These are phyloP conservation scores for Drosophila asahinai DNA, from an alignment of 1,140 invertebrate species.

Conservation along the genomic window DNA sequence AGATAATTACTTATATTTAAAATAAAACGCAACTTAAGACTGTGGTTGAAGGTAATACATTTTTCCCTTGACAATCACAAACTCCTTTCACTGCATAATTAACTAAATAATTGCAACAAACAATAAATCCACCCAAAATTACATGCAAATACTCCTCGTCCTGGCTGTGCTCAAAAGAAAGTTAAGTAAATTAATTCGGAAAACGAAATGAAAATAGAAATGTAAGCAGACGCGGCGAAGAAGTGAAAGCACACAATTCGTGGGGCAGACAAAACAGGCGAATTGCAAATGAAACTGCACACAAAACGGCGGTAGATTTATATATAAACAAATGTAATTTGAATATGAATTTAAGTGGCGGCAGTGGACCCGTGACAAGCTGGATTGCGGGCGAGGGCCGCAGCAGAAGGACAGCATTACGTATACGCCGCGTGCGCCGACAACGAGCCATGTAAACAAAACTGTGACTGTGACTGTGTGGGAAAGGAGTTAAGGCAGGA, in stretches of 20 bases:
- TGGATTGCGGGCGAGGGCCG: constrained; percentile 37
- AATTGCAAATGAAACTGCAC: constrained; percentile 49
- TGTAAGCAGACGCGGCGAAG: constrained; percentile 33
- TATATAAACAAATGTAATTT: constrained; percentile 74
- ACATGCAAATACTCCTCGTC: constrained; percentile 33
- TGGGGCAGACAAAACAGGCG: constrained; percentile 43
- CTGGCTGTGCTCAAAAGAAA: constrained; percentile 36
- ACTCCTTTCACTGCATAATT: constrained; percentile 22
- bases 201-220: constrained; percentile 41
- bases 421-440: constrained; percentile 70
- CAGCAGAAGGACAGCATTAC: constrained; percentile 50
- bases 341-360: constrained; percentile 79
- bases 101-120: constrained; percentile 18
- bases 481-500: constrained; percentile 21
- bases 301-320: constrained; percentile 26
- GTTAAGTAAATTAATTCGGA: constrained; percentile 64
- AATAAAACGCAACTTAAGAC: background rate
- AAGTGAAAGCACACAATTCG: constrained; percentile 29
- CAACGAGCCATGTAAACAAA: constrained; percentile 82
- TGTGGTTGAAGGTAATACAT: background rate
- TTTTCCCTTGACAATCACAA: constrained; percentile 1
- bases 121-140: constrained; percentile 37
- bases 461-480: constrained; percentile 48
- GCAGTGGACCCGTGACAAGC: constrained; percentile 47
- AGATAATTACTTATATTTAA: background rate